A percentile compares a stretch with the other conserved stretches of the same genome.
Conservation (phyloP, 2,797 vertebrate genomes). For the Sebastes hubbsi region DNA sequence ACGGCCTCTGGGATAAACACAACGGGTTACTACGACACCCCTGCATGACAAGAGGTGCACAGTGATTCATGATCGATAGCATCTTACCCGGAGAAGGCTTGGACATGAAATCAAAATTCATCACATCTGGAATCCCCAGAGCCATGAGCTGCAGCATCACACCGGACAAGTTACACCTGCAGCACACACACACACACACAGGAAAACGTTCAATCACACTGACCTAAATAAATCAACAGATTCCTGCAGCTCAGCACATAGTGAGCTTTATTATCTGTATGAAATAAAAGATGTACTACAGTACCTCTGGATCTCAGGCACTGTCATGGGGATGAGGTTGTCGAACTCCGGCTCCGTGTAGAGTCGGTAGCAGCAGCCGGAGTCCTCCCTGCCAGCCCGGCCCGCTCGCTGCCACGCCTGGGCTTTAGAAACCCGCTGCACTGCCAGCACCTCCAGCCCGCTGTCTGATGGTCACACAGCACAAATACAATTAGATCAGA, state of each 20-base stretch:
- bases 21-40: neutral
- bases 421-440: constrained; percentile 95
- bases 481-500: neutral
- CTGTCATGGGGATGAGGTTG: constrained; percentile 88
- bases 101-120: constrained; percentile 98
- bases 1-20: constrained; percentile 85
- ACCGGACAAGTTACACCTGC: constrained; percentile 92
- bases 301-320: constrained; percentile 98
- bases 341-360: constrained; percentile 97
- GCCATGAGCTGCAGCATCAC: constrained; percentile 96
- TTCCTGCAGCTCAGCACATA: neutral
- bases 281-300: neutral
- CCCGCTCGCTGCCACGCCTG: constrained; percentile 97
- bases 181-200: neutral
- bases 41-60: neutral
- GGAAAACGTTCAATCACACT: constrained; percentile 26
- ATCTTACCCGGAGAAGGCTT: constrained; percentile 93
- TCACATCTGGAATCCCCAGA: constrained; percentile 90
- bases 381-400: constrained; percentile 91
- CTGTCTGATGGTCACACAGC: constrained; percentile 79
- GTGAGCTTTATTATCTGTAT: neutral
- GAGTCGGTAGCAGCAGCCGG: constrained; percentile 91
- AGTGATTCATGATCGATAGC: neutral
- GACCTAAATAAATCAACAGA: constrained; percentile 26
- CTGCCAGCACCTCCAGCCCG: constrained; percentile 93